Evolutionary conservation across 2,797 vertebrate species (phyloP).

Genomic region (Psittacula derbiana): DNA sequence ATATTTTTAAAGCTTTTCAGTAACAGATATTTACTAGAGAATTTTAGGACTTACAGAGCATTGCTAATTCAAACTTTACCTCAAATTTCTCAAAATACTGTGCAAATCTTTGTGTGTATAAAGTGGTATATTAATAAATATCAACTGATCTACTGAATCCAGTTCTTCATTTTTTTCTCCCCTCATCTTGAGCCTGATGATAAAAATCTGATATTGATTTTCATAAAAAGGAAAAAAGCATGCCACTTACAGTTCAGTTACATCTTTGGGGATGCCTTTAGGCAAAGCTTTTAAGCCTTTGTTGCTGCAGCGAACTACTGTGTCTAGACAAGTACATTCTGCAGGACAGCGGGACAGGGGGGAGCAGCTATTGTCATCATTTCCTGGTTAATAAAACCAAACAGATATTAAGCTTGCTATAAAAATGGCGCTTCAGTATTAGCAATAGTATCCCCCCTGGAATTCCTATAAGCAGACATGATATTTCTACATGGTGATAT

Average conservation of each 20-base stretch:
- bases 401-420: not conserved
- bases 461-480: not conserved
- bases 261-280: slow-evolving; percentile 93
- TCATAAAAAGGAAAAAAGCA: not conserved
- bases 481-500: not conserved
- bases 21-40: not conserved
- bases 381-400: slow-evolving; percentile 79
- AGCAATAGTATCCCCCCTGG: not conserved
- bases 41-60: not conserved
- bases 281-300: slow-evolving; percentile 90
- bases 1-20: not conserved
- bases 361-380: slow-evolving; percentile 94
- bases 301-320: slow-evolving; percentile 97
- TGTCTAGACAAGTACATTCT: slow-evolving; percentile 95
- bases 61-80: not conserved
- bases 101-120: not conserved
- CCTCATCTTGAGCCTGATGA: not conserved
- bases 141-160: not conserved
- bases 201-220: not conserved
- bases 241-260: slow-evolving; percentile 93
- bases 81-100: not conserved
- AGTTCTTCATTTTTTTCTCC: not conserved
- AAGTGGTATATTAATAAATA: not conserved
- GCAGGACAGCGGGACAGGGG: slow-evolving; percentile 90
- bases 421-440: not conserved